Percentiles rank a stretch among this genome's conserved stretches.
Conservation (phyloP, 2,888 invertebrate genomes). For the Eilema caniola region DNA sequence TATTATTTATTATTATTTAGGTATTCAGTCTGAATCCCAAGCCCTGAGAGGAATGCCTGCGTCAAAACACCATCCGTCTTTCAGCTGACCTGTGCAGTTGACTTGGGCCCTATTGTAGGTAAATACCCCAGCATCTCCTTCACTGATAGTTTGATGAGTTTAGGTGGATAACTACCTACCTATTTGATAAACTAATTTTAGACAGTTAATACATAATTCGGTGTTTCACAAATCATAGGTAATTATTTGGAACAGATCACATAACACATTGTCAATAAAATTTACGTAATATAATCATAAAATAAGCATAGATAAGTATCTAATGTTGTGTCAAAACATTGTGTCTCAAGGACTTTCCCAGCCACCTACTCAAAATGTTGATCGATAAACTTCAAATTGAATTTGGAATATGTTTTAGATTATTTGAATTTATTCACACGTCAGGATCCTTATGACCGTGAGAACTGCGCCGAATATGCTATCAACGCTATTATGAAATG, state of each 20-base stretch:
- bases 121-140: no score
- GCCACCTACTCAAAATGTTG: neutral
- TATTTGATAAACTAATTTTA: neutral
- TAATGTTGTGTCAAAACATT: neutral
- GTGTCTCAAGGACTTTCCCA: neutral
- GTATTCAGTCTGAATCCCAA: no score
- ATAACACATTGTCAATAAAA: neutral
- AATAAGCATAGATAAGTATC: conserved; percentile 1
- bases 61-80: no score
- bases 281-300: neutral
- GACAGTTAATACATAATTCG: neutral
- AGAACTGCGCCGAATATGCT: neutral
- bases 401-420: neutral
- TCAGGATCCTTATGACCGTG: neutral
- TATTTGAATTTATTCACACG: neutral
- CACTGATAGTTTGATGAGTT: neutral
- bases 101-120: no score
- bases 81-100: no score
- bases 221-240: neutral
- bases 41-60: no score
- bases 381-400: neutral
- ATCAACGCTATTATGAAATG: neutral
- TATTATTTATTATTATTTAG: no score
- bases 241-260: neutral
- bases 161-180: neutral